Percentiles rank a stretch among this genome's conserved stretches.
Evolutionary conservation across 2,113 vertebrate species (phyloP).

Genomic region (Hypocryptadius cinnamomeus): DNA sequence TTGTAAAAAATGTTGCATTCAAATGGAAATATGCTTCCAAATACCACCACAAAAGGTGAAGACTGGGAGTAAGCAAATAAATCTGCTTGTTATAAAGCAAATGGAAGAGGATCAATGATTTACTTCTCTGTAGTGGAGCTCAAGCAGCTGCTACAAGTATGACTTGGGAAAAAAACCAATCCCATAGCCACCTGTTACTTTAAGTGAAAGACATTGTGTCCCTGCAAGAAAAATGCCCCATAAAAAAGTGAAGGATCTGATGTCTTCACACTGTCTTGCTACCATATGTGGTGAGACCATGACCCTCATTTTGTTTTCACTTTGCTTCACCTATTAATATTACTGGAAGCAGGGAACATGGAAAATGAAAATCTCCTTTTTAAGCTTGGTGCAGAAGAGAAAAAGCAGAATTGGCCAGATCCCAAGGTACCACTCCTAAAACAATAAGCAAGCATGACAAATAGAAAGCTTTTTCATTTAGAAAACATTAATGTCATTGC

Average conservation of each 20-base stretch:
- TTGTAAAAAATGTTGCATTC: not conserved
- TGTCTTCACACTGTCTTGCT: not conserved
- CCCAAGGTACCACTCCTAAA: not conserved
- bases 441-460: not conserved
- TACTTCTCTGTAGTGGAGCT: not conserved
- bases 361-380: not conserved
- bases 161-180: not conserved
- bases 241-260: not conserved
- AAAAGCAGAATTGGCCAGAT: not conserved
- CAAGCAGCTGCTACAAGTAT: not conserved
- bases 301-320: not conserved
- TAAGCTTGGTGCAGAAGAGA: not conserved
- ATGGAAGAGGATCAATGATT: not conserved
- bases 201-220: not conserved
- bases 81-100: not conserved
- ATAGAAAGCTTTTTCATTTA: slow-evolving; percentile 21
- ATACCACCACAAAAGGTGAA: not conserved
- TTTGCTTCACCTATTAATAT: not conserved
- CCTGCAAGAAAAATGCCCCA: not conserved
- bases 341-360: not conserved
- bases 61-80: not conserved
- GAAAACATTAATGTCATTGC: slow-evolving; percentile 6
- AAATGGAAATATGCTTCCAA: not conserved
- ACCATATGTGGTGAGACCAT: not conserved
- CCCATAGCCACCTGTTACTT: rapidly evolving